Percentiles rank a stretch among this genome's conserved stretches.
These are phyloP conservation scores for Lasioglossum oenotherae DNA, from an alignment of 2,888 invertebrate species.

Conservation along the genomic window DNA sequence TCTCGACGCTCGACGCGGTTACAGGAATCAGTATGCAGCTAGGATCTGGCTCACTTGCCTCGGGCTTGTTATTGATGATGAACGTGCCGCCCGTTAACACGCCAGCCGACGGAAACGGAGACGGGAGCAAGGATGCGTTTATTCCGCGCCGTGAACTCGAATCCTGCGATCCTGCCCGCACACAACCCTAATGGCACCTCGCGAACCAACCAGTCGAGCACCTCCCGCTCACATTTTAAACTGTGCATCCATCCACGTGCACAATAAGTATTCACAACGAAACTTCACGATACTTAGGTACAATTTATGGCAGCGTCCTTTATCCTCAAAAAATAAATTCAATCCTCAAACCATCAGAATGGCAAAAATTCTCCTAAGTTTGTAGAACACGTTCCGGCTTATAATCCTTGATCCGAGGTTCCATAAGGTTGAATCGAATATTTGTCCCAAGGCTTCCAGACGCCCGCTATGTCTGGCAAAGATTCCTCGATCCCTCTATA, in stretches of 20 bases:
- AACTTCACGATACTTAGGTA: no score
- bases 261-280: neutral
- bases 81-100: conserved; percentile 53
- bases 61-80: conserved; percentile 62
- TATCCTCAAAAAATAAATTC: no score
- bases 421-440: neutral
- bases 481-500: neutral
- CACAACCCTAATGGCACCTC: neutral
- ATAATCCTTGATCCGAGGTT: neutral
- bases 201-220: neutral
- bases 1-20: conserved; percentile 37
- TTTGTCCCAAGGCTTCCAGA: conserved; percentile 3
- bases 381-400: neutral
- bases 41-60: conserved; percentile 45
- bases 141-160: conserved; percentile 54
- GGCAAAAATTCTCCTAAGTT: neutral
- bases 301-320: no score
- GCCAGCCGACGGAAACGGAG: conserved; percentile 46
- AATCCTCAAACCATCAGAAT: neutral
- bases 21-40: conserved; percentile 59
- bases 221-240: neutral
- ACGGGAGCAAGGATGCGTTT: conserved; percentile 57
- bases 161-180: neutral
- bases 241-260: neutral
- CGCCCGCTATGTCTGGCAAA: neutral